Conservation (phyloP, 92 coral and sea anemone genomes). For the Zoanthus sansibaricus region DNA sequence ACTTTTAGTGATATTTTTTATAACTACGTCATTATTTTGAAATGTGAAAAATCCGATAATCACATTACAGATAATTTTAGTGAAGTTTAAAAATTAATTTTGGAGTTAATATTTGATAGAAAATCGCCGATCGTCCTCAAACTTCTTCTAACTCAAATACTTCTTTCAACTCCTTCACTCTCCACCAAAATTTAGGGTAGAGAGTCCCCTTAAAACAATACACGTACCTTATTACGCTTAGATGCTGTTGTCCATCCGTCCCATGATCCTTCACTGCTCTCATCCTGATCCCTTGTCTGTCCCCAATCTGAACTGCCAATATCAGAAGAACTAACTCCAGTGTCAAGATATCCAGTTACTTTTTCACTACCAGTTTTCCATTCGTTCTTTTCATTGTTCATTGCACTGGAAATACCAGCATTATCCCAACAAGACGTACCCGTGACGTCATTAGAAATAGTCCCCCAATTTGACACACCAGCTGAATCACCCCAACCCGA, state of each 20-base stretch:
- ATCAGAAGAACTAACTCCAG: constrained; percentile 60
- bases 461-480: constrained; percentile 68
- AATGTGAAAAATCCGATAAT: no score
- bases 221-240: constrained; percentile 90
- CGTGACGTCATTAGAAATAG: constrained; percentile 66
- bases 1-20: no score
- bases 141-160: no score
- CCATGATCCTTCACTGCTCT: constrained; percentile 78
- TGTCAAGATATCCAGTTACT: constrained; percentile 86
- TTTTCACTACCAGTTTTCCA: constrained; percentile 68
- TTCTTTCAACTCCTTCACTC: no score
- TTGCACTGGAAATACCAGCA: constrained; percentile 53
- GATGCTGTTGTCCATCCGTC: constrained; percentile 97
- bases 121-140: no score
- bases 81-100: no score
- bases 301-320: constrained; percentile 69
- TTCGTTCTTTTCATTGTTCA: constrained; percentile 63
- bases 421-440: constrained; percentile 94
- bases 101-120: no score
- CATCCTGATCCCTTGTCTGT: constrained; percentile 70
- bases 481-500: constrained; percentile 93
- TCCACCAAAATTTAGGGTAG: no score
- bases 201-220: no score
- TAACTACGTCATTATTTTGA: no score
- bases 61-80: no score